A percentile compares a stretch with the other conserved stretches of the same genome.
These are phyloP conservation scores for Ophioninae sp. DNA, from an alignment of 2,888 invertebrate genomes.

Conservation along the genomic window DNA sequence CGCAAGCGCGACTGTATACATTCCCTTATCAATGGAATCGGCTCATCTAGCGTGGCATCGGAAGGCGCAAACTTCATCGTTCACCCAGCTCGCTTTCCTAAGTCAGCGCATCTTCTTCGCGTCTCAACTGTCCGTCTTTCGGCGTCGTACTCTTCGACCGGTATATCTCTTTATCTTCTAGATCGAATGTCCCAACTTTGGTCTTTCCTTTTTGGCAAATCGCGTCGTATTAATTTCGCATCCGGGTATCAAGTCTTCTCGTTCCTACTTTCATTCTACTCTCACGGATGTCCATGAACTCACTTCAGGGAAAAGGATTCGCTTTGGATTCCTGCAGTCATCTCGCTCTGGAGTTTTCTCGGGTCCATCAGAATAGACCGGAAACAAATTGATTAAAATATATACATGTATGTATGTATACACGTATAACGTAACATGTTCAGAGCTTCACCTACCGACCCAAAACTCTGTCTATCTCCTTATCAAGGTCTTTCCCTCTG, in stretches of 20 bases:
- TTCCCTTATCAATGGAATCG: not conserved
- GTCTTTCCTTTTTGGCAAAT: conserved; percentile 46
- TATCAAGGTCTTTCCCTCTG: conserved; percentile 15
- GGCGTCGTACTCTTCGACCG: conserved; percentile 25
- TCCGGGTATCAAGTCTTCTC: conserved; percentile 40
- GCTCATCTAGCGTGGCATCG: not conserved
- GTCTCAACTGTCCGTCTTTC: conserved; percentile 38
- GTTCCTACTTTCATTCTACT: conserved; percentile 17
- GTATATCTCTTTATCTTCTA: conserved; percentile 58
- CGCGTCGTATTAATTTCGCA: conserved; percentile 68
- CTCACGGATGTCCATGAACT: conserved; percentile 9
- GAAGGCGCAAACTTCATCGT: not conserved
- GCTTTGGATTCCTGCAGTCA: not conserved
- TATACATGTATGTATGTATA: not conserved
- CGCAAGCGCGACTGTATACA: not conserved
- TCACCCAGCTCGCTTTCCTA: not conserved
- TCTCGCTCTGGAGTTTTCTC: conserved; percentile 36
- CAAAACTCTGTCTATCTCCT: conserved; percentile 13
- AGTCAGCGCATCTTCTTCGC: not conserved
- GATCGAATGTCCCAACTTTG: conserved; percentile 58
- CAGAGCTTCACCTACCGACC: conserved; percentile 7
- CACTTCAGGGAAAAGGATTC: conserved; percentile 14
- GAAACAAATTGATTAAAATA: conserved; percentile 63
- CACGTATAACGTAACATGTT: conserved; percentile 49
- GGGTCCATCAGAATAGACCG: conserved; percentile 51